Evolutionary conservation across 1,140 invertebrate species (phyloP).

Genomic region (Meloidogyne chitwoodi): DNA sequence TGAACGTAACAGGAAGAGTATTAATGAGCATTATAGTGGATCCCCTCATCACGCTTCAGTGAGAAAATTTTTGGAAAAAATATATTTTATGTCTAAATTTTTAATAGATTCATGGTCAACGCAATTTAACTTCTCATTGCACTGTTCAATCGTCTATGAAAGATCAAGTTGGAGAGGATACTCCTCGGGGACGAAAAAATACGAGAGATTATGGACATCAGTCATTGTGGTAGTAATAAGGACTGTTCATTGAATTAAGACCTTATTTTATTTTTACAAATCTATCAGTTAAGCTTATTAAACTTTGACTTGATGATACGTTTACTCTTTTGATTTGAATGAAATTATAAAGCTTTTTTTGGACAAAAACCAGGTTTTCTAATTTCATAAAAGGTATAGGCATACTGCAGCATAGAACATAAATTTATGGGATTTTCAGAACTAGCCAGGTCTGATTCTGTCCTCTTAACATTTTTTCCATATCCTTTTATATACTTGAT

Average conservation of each 20-base stretch:
- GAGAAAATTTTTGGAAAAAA: neutral
- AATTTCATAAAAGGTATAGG: too few species aligned
- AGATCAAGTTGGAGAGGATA: conserved; percentile 15
- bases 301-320: too few species aligned
- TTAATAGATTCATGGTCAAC: conserved; percentile 1
- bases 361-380: too few species aligned
- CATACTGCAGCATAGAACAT: too few species aligned
- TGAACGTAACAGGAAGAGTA: neutral
- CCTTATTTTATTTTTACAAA: neutral
- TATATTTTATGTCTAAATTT: neutral
- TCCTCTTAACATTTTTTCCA: too few species aligned
- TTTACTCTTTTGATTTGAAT: too few species aligned
- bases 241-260: too few species aligned
- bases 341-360: too few species aligned
- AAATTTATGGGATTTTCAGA: too few species aligned
- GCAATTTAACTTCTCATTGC: conserved; percentile 33
- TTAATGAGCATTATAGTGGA: conserved; percentile 18
- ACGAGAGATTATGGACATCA: conserved; percentile 39
- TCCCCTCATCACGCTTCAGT: neutral
- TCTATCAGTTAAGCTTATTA: too few species aligned
- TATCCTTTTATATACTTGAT: too few species aligned
- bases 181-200: conserved; percentile 35
- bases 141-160: neutral
- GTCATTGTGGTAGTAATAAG: conserved; percentile 22
- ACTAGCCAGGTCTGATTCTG: too few species aligned